phyloP scores from a whole-genome alignment of 2,797 vertebrate genomes.

The Petrocephalus sullivani region DNA sequence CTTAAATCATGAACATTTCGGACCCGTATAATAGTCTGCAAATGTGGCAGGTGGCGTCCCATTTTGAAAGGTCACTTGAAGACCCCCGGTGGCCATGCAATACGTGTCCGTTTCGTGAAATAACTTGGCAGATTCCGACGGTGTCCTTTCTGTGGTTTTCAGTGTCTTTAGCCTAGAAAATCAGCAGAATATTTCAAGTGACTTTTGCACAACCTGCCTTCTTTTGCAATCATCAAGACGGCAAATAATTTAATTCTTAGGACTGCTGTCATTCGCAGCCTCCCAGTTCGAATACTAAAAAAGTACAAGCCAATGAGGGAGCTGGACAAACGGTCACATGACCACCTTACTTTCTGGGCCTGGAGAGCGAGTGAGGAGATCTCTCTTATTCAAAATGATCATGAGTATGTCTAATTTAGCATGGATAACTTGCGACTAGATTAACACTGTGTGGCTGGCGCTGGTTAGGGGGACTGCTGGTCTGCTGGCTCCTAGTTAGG shows the following conservation, averaged over 20 bases:
- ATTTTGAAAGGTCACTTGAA: neutral
- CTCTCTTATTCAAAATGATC: neutral
- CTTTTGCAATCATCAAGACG: neutral
- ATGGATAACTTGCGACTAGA: neutral
- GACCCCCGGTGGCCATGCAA: neutral
- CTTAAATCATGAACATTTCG: neutral
- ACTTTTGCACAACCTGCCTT: neutral
- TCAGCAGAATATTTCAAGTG: neutral
- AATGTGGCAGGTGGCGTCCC: neutral
- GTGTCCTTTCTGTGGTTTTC: neutral
- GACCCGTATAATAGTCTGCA: neutral
- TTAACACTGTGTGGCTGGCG: neutral
- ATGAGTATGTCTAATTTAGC: neutral
- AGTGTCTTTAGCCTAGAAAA: neutral
- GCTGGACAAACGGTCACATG: neutral
- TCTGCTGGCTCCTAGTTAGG: neutral
- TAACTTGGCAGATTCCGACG: neutral
- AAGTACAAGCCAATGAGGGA: neutral
- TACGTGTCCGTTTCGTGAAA: neutral
- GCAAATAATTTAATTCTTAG: neutral
- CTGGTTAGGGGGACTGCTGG: neutral
- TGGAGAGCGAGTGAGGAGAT: neutral
- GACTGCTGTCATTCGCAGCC: neutral
- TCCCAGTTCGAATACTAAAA: neutral
- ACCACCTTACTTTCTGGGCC: neutral